Conservation (phyloP, 2,888 invertebrate species). For the Drosophila prolongata region DNA sequence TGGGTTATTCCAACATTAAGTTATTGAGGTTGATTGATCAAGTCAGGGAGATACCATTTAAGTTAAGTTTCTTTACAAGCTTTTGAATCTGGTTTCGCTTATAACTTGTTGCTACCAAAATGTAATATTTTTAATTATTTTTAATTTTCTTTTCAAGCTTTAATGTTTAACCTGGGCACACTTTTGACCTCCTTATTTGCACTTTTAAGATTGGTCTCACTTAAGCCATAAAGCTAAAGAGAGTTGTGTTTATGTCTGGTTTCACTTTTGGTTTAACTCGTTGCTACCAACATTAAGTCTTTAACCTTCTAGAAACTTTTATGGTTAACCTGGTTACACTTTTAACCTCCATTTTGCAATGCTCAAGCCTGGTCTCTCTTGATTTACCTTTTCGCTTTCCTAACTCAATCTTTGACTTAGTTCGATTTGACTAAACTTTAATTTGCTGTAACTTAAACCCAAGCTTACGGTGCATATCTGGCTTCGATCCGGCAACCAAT, state of each 20-base stretch:
- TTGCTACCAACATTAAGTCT: too few relatives aligned
- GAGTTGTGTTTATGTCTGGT: too few relatives aligned
- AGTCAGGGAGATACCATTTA: not conserved
- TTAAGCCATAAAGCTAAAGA: not conserved
- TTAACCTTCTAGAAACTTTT: too few relatives aligned
- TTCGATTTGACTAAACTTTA: constrained; percentile 3
- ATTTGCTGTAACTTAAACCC: constrained; percentile 6
- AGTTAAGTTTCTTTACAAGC: too few relatives aligned
- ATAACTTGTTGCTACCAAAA: too few relatives aligned
- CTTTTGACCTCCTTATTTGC: not conserved
- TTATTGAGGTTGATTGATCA: not conserved
- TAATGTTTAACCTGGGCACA: not conserved
- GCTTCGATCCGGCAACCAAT: constrained; percentile 20
- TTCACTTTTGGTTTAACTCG: too few relatives aligned
- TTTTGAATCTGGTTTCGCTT: too few relatives aligned
- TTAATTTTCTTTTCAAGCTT: not conserved
- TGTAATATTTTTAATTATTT: too few relatives aligned
- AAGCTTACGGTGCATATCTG: constrained; percentile 10
- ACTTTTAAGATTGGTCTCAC: not conserved
- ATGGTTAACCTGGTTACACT: too few relatives aligned
- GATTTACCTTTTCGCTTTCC: not conserved
- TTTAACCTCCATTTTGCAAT: too few relatives aligned
- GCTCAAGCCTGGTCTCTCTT: not conserved
- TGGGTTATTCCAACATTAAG: not conserved
- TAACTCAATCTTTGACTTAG: constrained; percentile 3